Base-by-base conservation (phyloP, 1,140 invertebrate genomes). In the Eurosta solidaginis region DNA sequence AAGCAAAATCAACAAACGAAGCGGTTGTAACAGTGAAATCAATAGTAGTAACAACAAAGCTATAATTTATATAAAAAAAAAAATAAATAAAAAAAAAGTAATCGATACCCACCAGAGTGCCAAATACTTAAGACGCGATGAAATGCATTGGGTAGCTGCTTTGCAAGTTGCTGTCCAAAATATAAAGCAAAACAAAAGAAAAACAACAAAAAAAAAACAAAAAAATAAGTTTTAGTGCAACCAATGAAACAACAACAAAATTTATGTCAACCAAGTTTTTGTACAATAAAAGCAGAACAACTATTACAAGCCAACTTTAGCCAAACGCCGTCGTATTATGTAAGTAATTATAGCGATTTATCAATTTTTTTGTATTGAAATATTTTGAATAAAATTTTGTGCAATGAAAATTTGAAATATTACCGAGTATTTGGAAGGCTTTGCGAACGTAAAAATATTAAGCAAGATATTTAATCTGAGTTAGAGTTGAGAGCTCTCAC, bases 311-410 rank as follows among this genome's bases (percentile, higher is more conserved):
- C 12, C 17, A 22, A 40, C 14, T 20, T 3, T n/a, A 68, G 22
- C 10, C n/a, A 68, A 68, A 68, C n/a, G 59, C n/a, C n/a, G n/a
- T n/a, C 59, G 33, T 40, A 68, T 40, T 68, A 40, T 68, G 59
- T 68, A 68, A 68, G 59, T 68, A 68, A 59, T n/a, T n/a, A n/a
- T n/a, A 68, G 33, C 17, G 5, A 68, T 9, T 47, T 17, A 3
- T 47, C 14, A 3, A 17, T 14, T 47, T 47, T 47, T n/a, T n/a
- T n/a, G n/a, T n/a, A n/a, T n/a, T n/a, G n/a, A n/a, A n/a, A n/a
- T n/a, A n/a, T n/a, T n/a, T n/a, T n/a, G n/a, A n/a, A n/a, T n/a
- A n/a, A n/a, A n/a, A n/a, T n/a, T n/a, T n/a, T n/a, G n/a, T n/a
- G n/a, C n/a, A n/a, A n/a, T n/a, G n/a, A n/a, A n/a, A n/a, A n/a